Evolutionary conservation across 2,113 vertebrate genomes (phyloP).

Genomic region (Tor tambroides): DNA sequence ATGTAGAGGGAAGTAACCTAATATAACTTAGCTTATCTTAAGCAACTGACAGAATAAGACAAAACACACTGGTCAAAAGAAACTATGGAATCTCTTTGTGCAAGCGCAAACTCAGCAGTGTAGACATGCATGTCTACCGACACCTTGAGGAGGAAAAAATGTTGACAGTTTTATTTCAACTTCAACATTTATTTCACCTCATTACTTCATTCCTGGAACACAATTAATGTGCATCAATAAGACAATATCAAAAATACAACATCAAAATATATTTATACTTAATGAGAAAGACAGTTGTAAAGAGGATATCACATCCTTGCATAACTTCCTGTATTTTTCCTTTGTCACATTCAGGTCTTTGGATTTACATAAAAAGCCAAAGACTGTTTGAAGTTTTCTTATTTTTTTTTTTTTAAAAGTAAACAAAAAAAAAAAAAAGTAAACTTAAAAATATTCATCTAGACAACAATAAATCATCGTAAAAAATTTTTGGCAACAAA

Average conservation of each 20-base stretch:
- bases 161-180: slow-evolving; percentile 30
- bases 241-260: slow-evolving; percentile 13
- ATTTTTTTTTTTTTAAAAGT: not conserved
- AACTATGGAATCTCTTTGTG: not conserved
- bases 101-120: too few relatives aligned
- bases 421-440: too few relatives aligned
- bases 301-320: not conserved
- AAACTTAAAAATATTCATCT: not conserved
- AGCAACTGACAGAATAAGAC: not conserved
- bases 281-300: not conserved
- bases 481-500: not conserved
- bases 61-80: not conserved
- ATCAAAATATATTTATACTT: not conserved
- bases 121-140: too few relatives aligned
- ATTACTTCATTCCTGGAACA: not conserved
- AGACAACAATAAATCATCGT: not conserved
- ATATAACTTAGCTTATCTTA: not conserved
- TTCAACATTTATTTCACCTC: not conserved
- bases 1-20: not conserved
- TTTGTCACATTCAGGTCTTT: not conserved
- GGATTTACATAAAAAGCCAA: not conserved
- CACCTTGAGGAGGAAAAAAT: slow-evolving; percentile 36
- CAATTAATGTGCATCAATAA: not conserved
- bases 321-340: not conserved
- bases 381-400: not conserved